Conservation (phyloP, 2,888 invertebrate species). For the Heliothis peltigera region DNA sequence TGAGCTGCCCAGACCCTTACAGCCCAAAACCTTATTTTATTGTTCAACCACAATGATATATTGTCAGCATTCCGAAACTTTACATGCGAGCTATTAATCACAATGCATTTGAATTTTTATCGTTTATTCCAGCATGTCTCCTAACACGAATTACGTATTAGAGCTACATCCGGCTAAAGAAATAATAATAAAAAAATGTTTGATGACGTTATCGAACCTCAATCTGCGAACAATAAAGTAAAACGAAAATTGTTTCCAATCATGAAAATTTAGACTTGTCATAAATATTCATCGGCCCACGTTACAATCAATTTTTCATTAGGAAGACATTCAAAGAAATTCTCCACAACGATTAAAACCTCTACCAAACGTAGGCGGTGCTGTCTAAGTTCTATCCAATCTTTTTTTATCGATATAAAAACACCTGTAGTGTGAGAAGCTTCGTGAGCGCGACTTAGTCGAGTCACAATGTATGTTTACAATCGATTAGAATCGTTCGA, state of each 20-base stretch:
- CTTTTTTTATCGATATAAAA: conserved; percentile 74
- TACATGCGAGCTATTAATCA: conserved; percentile 60
- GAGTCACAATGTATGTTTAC: conserved; percentile 52
- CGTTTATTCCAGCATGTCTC: conserved; percentile 34
- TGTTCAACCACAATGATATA: conserved; percentile 68
- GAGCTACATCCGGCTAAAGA: conserved; percentile 47
- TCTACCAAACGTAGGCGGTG: conserved; percentile 79
- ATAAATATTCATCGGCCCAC: conserved; percentile 44
- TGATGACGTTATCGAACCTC: conserved; percentile 25
- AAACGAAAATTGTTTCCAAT: conserved; percentile 39
- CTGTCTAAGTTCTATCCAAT: conserved; percentile 70
- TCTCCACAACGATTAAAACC: conserved; percentile 73
- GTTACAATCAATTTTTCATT: conserved; percentile 43
- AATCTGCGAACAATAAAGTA: conserved; percentile 44
- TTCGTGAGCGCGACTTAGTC: conserved; percentile 68
- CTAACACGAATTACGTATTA: conserved; percentile 20
- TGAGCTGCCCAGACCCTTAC: conserved; percentile 65
- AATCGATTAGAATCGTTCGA: conserved; percentile 32
- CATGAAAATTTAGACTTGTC: conserved; percentile 31
- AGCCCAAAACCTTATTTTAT: conserved; percentile 62
- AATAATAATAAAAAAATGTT: conserved; percentile 28
- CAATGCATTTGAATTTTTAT: conserved; percentile 57
- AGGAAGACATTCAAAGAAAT: conserved; percentile 57
- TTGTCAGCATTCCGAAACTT: conserved; percentile 61
- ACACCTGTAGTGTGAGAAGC: conserved; percentile 86